phyloP scores from a whole-genome alignment of 1,140 invertebrate species.

The Myzus persicae region DNA sequence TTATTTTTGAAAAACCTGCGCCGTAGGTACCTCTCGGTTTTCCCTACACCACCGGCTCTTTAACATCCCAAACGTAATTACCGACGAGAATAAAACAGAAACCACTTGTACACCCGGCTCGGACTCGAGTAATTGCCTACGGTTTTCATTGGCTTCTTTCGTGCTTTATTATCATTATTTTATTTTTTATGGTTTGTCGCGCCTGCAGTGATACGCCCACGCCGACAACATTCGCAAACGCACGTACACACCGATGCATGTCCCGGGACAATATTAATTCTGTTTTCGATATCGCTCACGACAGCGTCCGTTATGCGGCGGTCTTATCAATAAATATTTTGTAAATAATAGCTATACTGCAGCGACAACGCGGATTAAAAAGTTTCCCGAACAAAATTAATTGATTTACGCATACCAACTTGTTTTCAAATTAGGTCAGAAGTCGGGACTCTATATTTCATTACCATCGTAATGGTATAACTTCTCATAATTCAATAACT shows the following conservation, averaged over 20 bases:
- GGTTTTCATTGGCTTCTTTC: constrained; percentile 13
- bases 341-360: no score
- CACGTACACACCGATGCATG: neutral
- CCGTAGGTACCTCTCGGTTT: neutral
- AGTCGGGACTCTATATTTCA: neutral
- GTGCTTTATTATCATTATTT: constrained; percentile 29
- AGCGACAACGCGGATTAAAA: neutral
- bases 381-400: neutral
- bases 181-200: constrained; percentile 15
- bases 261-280: neutral
- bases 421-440: neutral
- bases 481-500: no score
- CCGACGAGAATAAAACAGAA: neutral
- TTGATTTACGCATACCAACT: neutral
- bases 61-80: neutral
- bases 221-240: neutral
- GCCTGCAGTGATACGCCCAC: constrained; percentile 27
- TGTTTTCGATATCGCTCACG: constrained; percentile 20
- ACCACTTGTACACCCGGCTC: neutral
- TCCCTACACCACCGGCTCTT: neutral
- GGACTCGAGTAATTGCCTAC: neutral
- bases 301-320: neutral
- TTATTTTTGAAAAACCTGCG: neutral
- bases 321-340: constrained; percentile 14
- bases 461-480: neutral